Evolutionary conservation across 2,113 vertebrate genomes (phyloP).

Genomic region (Sula dactylatra): DNA sequence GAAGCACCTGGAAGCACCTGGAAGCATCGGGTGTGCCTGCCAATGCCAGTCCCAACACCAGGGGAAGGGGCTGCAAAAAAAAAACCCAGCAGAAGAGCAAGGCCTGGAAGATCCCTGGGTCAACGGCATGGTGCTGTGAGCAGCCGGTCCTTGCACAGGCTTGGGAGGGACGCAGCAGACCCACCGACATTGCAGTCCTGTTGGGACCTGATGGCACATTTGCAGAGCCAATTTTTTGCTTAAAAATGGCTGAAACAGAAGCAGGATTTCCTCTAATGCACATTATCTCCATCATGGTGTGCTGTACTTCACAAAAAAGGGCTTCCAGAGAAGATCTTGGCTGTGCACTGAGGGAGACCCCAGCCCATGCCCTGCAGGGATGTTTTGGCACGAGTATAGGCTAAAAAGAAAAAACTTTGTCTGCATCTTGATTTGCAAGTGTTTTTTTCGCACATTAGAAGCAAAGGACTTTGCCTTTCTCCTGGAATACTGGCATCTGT

Average conservation of each 20-base stretch:
- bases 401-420: not conserved
- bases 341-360: not conserved
- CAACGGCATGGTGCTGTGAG: accelerated
- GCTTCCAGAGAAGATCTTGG: not conserved
- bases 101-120: not conserved
- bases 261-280: not conserved
- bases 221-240: not conserved
- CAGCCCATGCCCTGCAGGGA: not conserved
- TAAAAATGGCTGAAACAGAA: not conserved
- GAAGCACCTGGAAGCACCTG: not conserved
- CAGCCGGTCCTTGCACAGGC: not conserved
- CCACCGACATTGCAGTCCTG: no score
- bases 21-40: not conserved
- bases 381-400: not conserved
- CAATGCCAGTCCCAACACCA: not conserved
- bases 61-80: not conserved
- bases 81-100: not conserved
- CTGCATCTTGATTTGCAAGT: not conserved
- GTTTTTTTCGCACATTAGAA: not conserved
- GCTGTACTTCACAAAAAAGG: not conserved
- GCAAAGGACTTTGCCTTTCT: not conserved
- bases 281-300: no score
- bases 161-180: not conserved
- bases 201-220: not conserved
- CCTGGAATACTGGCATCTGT: not conserved